A percentile compares a stretch with the other conserved stretches of the same genome.
Evolutionary conservation across 2,797 vertebrate species (phyloP).

Genomic region (Mus spretus): DNA sequence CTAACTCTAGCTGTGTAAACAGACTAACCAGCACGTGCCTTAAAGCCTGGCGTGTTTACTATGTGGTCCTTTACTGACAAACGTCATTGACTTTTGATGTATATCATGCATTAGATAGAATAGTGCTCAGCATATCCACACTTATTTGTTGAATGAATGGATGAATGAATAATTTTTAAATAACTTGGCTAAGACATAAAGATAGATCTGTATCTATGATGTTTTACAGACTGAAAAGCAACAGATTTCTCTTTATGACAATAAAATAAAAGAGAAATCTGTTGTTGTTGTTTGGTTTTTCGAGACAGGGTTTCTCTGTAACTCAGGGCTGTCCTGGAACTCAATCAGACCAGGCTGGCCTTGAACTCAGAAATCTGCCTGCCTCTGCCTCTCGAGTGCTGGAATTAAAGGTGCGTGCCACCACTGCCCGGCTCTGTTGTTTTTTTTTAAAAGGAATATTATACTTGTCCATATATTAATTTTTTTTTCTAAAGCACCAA

Average conservation of each 20-base stretch:
- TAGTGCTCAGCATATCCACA: background rate
- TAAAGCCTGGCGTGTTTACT: background rate
- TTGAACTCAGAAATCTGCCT: too few species aligned
- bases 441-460: background rate
- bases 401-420: too few species aligned
- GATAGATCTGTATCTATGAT: background rate
- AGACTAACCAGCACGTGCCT: background rate
- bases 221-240: background rate
- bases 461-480: background rate
- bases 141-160: slow-evolving; percentile 8
- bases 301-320: too few species aligned
- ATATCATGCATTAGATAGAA: background rate
- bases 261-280: background rate
- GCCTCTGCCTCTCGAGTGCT: too few species aligned
- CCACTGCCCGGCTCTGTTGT: too few species aligned
- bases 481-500: slow-evolving; percentile 3
- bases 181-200: background rate
- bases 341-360: too few species aligned
- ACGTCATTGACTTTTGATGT: background rate
- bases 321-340: too few species aligned
- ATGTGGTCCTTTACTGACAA: background rate
- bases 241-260: background rate
- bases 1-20: background rate
- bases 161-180: background rate
- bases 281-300: background rate